Conservation (phyloP, 2,113 vertebrate genomes). For the Pterophyllum scalare region DNA sequence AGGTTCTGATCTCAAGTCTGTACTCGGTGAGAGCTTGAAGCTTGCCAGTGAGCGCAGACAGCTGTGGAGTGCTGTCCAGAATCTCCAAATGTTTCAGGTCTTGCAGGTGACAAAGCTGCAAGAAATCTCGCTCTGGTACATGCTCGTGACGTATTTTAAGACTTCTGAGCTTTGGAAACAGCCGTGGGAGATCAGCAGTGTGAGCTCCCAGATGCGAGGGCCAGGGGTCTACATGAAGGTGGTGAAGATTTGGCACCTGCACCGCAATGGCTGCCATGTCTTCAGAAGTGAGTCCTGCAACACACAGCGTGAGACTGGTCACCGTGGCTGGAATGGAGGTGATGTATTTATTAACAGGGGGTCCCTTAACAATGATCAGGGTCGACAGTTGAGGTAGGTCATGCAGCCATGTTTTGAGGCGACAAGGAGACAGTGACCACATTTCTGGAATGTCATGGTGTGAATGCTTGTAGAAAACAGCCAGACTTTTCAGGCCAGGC, state of each 20-base stretch:
- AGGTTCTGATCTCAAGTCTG: conserved; percentile 29
- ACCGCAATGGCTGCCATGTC: conserved; percentile 40
- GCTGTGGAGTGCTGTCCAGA: conserved; percentile 7
- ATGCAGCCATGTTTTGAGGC: conserved; percentile 52
- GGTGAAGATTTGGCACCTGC: conserved; percentile 58
- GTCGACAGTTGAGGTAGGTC: conserved; percentile 47
- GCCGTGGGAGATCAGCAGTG: conserved; percentile 42
- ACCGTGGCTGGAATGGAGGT: conserved; percentile 54
- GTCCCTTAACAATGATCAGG: conserved; percentile 51
- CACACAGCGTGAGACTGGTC: conserved; percentile 57
- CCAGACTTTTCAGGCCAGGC: conserved; percentile 47
- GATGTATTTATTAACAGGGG: conserved; percentile 27
- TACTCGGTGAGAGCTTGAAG: conserved; percentile 36
- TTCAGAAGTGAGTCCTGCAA: neutral
- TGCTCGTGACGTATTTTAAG: conserved; percentile 47
- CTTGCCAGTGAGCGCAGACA: conserved; percentile 7
- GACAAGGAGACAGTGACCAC: neutral
- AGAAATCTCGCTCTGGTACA: conserved; percentile 43
- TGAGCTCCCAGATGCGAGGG: conserved; percentile 38
- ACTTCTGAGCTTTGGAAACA: conserved; percentile 64
- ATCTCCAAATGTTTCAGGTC: conserved; percentile 59
- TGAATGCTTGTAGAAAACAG: conserved; percentile 25
- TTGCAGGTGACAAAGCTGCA: conserved; percentile 46
- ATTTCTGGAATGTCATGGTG: neutral
- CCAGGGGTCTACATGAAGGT: conserved; percentile 65